Conservation (phyloP, 2,888 invertebrate genomes). For the Pandemis corylana region DNA sequence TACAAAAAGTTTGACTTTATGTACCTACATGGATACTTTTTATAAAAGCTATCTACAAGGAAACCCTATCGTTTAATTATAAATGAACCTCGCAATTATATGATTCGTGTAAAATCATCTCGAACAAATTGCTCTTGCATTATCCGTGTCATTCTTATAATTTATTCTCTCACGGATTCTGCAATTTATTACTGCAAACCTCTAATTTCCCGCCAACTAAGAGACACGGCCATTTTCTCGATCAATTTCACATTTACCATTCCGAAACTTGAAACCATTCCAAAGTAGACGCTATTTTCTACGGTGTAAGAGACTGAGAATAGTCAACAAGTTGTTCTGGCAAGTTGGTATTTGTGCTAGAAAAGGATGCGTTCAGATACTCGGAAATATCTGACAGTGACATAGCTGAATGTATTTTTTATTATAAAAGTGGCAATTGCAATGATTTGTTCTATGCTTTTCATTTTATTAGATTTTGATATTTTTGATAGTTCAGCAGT, state of each 20-base stretch:
- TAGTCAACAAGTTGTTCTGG: neutral
- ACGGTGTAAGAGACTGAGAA: neutral
- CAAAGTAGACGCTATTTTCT: neutral
- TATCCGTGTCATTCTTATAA: conserved; percentile 37
- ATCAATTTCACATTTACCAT: neutral
- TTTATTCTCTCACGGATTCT: conserved; percentile 38
- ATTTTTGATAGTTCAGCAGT: neutral
- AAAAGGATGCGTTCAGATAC: conserved; percentile 40
- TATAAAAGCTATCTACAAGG: neutral
- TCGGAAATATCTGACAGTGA: conserved; percentile 36
- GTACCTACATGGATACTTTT: too few relatives aligned
- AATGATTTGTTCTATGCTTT: conserved; percentile 1
- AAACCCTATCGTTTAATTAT: conserved; percentile 2
- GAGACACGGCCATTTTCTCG: conserved; percentile 36
- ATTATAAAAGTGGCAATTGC: conserved; percentile 11
- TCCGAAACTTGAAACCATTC: neutral
- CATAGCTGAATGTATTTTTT: conserved; percentile 29
- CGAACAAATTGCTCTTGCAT: conserved; percentile 34
- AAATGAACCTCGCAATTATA: conserved; percentile 27
- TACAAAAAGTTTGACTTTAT: too few relatives aligned
- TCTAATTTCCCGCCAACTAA: conserved; percentile 38
- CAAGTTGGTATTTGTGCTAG: conserved; percentile 20
- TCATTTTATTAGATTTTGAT: neutral
- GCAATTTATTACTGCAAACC: conserved; percentile 38
- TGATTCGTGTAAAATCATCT: conserved; percentile 34